phyloP scores from a whole-genome alignment of 2,888 invertebrate species.

The Volucella bombylans region DNA sequence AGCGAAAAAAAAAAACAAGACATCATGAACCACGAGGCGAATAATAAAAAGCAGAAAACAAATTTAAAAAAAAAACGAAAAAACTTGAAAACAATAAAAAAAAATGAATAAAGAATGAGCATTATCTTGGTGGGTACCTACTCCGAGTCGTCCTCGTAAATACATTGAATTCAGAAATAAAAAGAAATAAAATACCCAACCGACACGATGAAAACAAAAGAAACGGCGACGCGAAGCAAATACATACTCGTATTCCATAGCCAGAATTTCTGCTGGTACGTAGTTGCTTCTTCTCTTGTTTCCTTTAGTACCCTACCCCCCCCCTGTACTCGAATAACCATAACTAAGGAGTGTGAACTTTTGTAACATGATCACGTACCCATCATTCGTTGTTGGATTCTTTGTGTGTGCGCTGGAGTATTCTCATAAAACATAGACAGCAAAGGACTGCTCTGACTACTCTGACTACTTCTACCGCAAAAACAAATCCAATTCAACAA shows the following conservation, averaged over 20 bases:
- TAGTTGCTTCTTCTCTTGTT: slow-evolving; percentile 37
- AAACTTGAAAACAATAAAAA: slow-evolving; percentile 38
- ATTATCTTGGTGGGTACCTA: not conserved
- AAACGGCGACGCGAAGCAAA: slow-evolving; percentile 68
- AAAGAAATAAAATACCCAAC: slow-evolving; percentile 28
- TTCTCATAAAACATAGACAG: slow-evolving; percentile 23
- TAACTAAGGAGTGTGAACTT: slow-evolving; percentile 72
- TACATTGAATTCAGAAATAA: slow-evolving; percentile 41
- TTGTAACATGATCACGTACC: slow-evolving; percentile 73
- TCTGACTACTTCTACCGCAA: slow-evolving; percentile 12
- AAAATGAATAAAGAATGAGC: slow-evolving; percentile 53
- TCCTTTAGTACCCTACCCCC: not conserved
- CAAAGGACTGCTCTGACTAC: slow-evolving; percentile 13
- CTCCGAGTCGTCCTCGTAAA: too few relatives aligned
- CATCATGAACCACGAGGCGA: slow-evolving; percentile 44
- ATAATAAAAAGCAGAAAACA: slow-evolving; percentile 43
- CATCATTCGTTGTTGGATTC: slow-evolving; percentile 10
- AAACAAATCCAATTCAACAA: slow-evolving; percentile 37
- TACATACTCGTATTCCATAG: not conserved
- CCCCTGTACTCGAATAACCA: slow-evolving; percentile 51
- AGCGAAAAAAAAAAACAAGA: slow-evolving; percentile 16
- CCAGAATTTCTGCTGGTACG: too few relatives aligned
- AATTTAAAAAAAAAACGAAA: not conserved
- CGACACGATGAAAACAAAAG: slow-evolving; percentile 55
- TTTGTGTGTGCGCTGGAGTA: slow-evolving; percentile 21